Conservation (phyloP, 2,888 invertebrate species). For the Melanchra persicariae region DNA sequence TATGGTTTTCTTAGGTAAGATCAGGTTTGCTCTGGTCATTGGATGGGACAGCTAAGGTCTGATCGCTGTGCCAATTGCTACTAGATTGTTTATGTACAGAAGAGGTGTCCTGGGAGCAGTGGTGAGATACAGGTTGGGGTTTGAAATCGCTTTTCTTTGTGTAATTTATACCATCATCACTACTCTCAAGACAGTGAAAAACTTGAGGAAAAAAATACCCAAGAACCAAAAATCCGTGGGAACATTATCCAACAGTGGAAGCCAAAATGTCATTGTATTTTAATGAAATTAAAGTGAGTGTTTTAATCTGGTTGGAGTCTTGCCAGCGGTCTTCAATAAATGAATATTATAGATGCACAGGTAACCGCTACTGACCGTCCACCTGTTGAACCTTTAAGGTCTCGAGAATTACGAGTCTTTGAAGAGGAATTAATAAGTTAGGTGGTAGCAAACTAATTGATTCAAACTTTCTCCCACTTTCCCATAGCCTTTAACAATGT, state of each 20-base stretch:
- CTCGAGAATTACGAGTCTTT: neutral
- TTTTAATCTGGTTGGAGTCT: neutral
- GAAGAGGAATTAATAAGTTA: neutral
- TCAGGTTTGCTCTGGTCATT: neutral
- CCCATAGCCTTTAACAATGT: neutral
- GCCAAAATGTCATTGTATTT: neutral
- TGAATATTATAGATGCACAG: constrained; percentile 12
- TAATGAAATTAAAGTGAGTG: neutral
- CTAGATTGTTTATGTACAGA: neutral
- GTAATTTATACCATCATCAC: neutral
- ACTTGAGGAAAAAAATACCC: neutral
- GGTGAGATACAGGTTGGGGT: neutral
- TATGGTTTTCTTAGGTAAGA: too few relatives aligned
- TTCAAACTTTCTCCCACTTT: neutral
- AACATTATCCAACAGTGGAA: neutral
- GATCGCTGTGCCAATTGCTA: neutral
- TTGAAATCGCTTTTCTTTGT: neutral
- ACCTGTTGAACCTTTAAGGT: constrained; percentile 26
- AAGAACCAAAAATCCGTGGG: neutral
- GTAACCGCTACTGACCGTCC: neutral
- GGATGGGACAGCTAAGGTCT: neutral
- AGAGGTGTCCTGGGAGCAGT: neutral
- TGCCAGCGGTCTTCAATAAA: constrained; percentile 4
- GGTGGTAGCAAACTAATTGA: neutral
- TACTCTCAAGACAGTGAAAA: neutral